phyloP scores from a whole-genome alignment of 1,140 invertebrate genomes.

The Orchestia grillus region DNA sequence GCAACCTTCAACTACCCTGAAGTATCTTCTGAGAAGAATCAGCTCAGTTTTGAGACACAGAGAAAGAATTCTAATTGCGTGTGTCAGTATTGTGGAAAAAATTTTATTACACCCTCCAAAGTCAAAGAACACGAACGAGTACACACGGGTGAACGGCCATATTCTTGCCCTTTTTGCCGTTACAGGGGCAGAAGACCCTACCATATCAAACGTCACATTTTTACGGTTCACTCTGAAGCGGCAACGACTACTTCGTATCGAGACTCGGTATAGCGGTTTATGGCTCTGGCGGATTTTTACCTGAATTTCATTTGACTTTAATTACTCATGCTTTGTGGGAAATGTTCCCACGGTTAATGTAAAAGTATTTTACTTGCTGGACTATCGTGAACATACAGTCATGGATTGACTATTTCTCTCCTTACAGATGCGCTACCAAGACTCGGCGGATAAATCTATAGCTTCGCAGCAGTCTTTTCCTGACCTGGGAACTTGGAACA shows the following conservation, averaged over 20 bases:
- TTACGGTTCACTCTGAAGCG: neutral
- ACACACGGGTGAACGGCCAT: conserved; percentile 74
- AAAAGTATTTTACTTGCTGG: neutral
- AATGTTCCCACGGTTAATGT: neutral
- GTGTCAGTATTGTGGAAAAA: conserved; percentile 70
- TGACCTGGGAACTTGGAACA: neutral
- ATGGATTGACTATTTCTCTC: conserved; percentile 45
- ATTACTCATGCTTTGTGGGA: neutral
- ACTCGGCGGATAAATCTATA: conserved; percentile 12
- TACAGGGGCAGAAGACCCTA: conserved; percentile 64
- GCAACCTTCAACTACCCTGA: conserved; percentile 60
- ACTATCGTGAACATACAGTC: neutral
- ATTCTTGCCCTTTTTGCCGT: conserved; percentile 73
- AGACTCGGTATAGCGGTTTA: neutral
- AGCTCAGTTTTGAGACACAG: conserved; percentile 10
- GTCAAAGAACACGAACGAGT: conserved; percentile 69
- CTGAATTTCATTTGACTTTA: neutral
- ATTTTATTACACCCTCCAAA: conserved; percentile 69
- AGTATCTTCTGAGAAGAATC: conserved; percentile 59
- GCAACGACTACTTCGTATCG: neutral
- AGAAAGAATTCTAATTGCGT: conserved; percentile 63
- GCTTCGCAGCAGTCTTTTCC: neutral
- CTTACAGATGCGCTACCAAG: conserved; percentile 27
- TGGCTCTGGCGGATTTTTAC: neutral
- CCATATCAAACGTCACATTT: conserved; percentile 64